Percentiles rank a stretch among this genome's conserved stretches.
Conservation (phyloP, 2,888 invertebrate genomes). For the Apomyelois bistriatella region DNA sequence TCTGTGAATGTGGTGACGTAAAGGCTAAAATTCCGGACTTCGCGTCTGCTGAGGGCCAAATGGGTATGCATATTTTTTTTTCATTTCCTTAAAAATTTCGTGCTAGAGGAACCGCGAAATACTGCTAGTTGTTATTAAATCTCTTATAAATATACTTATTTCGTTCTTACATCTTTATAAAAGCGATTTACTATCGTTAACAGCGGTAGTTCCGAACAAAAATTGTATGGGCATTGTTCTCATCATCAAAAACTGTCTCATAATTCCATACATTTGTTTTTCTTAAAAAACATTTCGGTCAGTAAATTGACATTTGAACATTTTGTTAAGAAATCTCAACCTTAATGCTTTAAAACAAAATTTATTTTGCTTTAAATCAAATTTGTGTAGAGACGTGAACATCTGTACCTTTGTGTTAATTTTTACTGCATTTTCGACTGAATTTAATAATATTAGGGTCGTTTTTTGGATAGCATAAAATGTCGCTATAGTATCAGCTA, state of each 20-base stretch:
- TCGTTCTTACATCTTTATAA: too few species aligned
- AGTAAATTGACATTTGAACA: neutral
- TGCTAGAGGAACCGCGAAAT: too few species aligned
- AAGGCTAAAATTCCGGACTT: conserved; percentile 66
- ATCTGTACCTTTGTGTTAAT: conserved; percentile 11
- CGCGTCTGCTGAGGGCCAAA: conserved; percentile 60
- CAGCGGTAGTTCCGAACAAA: too few species aligned
- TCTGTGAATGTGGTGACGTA: conserved; percentile 37
- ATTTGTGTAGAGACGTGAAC: conserved; percentile 3
- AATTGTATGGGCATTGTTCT: conserved; percentile 52
- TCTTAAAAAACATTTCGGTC: conserved; percentile 14
- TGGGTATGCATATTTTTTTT: conserved; percentile 50
- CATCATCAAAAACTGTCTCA: conserved; percentile 21
- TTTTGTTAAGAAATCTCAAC: neutral
- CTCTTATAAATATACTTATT: too few species aligned
- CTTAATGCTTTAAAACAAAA: neutral
- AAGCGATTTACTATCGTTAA: too few species aligned
- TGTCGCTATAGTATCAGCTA: conserved; percentile 42
- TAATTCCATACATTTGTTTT: conserved; percentile 23
- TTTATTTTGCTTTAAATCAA: neutral
- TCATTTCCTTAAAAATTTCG: conserved; percentile 21
- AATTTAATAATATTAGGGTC: conserved; percentile 11
- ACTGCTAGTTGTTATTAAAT: too few species aligned
- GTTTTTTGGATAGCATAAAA: conserved; percentile 20
- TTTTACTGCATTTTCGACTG: conserved; percentile 2